Evolutionary conservation across 2,797 vertebrate genomes (phyloP), one percentile per base, ranked within the genome.

Genomic region (Enteromius treurensis): DNA sequence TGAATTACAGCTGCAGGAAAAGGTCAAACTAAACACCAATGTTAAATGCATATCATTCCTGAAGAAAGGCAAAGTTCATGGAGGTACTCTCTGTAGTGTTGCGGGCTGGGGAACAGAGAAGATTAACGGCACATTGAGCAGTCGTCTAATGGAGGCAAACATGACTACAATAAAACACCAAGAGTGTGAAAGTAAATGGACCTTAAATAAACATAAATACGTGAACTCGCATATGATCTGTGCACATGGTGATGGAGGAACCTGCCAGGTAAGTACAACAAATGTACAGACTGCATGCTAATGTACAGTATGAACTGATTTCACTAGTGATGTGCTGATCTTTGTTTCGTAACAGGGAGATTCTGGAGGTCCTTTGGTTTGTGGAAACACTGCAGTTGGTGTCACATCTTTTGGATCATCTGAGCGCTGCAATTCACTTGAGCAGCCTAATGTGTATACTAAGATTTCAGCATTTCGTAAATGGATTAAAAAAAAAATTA

Each of bases 81-180:
- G 58, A 2, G 81, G 80, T 8, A 67, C 64, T 0, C 1, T 0
- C 13, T 90, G 90, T 58, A n/a, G 10, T 23, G 87, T 88, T 23
- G 88, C 86, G 4, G 90, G 90, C 45, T 90, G 90, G 90, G 90
- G 90, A 17, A 0, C 0, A 3, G 45, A 2, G 3, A 0, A 1
- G 70, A 77, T 8, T 5, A 0, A 4, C 0, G 81, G 53, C 17
- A 0, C 0, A 11, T 0, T 0, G 2, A 60, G n/a, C 2, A 3
- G 15, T 0, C 2, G 15, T 34, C 88, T 90, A 11, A 47, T 11
- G 32, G 80, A 76, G 37, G 90, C 73, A 23, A 10, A 85, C 0
- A 89, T 91, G 5, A 9, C 80, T 0, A 9, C 29, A 42, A 21
- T 23, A 17, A 34, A 74, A 6, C 4, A 11, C 0, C 2, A 11